Evolutionary conservation across 2,113 vertebrate genomes (phyloP).

Genomic region (Lagopus leucura): DNA sequence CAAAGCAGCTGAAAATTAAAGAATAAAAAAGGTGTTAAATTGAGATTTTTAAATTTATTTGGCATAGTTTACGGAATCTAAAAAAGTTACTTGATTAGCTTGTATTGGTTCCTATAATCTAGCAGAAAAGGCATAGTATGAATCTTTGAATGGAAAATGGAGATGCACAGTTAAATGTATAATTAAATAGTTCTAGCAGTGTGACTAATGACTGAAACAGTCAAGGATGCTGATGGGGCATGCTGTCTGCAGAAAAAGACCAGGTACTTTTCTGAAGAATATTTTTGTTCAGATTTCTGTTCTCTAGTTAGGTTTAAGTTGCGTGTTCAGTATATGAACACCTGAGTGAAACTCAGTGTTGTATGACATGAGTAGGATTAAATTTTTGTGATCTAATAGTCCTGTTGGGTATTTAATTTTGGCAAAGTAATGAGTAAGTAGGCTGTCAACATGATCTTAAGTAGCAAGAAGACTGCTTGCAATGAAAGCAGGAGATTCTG

Average conservation of each 20-base stretch:
- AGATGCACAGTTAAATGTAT: neutral
- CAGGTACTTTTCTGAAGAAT: neutral
- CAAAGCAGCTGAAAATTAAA: neutral
- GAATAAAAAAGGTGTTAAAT: neutral
- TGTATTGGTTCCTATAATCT: neutral
- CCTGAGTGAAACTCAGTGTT: neutral
- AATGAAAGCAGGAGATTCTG: neutral
- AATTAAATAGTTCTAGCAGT: neutral
- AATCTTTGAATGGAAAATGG: neutral
- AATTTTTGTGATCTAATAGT: neutral
- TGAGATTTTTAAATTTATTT: neutral
- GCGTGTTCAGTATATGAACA: neutral
- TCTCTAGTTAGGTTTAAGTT: neutral
- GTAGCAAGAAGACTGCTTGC: neutral
- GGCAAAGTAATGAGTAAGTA: neutral
- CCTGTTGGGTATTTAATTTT: neutral
- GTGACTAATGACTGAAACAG: neutral
- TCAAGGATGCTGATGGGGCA: neutral
- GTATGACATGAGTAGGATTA: neutral
- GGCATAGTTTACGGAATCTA: neutral
- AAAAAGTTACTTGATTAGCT: neutral
- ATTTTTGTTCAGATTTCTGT: neutral
- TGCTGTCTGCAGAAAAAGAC: neutral
- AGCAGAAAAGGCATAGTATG: neutral
- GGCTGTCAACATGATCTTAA: neutral